Percentiles rank a stretch among this genome's conserved stretches.
Conservation (phyloP, 1,140 invertebrate genomes). For the Chrysomallon squamiferum region DNA sequence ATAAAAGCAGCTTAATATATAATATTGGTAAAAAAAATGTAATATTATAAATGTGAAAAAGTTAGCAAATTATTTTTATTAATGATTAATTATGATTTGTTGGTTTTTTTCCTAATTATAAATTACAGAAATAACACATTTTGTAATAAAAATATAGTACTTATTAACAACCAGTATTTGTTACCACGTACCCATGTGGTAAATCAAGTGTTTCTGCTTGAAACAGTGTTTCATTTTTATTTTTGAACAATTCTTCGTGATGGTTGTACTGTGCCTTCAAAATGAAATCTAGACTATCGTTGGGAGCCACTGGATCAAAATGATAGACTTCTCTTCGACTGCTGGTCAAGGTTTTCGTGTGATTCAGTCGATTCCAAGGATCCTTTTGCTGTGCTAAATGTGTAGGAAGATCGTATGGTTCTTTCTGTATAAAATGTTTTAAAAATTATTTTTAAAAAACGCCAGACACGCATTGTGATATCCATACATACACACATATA, state of each 20-base stretch:
- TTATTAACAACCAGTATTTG: no score
- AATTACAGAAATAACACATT: no score
- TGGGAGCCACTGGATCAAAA: slow-evolving; percentile 58
- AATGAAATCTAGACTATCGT: slow-evolving; percentile 61
- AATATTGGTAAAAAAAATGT: no score
- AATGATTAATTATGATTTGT: no score
- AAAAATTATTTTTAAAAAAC: not conserved
- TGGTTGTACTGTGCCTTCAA: slow-evolving; percentile 62
- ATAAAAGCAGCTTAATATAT: no score
- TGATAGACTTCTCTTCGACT: slow-evolving; percentile 55
- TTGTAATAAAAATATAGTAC: no score
- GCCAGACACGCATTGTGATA: not conserved
- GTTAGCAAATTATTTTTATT: no score
- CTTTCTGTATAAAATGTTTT: slow-evolving; percentile 27
- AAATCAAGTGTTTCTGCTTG: slow-evolving; percentile 59
- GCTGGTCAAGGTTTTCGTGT: slow-evolving; percentile 53
- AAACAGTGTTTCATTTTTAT: slow-evolving; percentile 53
- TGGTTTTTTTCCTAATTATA: no score
- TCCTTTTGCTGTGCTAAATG: slow-evolving; percentile 55
- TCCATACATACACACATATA: not conserved
- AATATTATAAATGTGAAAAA: no score
- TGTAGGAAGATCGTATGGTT: slow-evolving; percentile 41
- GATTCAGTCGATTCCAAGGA: slow-evolving; percentile 60
- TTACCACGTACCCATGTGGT: slow-evolving; percentile 57
- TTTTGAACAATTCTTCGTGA: slow-evolving; percentile 56